Conservation (phyloP, 2,797 vertebrate genomes). For the Poeciliopsis gracilis region DNA sequence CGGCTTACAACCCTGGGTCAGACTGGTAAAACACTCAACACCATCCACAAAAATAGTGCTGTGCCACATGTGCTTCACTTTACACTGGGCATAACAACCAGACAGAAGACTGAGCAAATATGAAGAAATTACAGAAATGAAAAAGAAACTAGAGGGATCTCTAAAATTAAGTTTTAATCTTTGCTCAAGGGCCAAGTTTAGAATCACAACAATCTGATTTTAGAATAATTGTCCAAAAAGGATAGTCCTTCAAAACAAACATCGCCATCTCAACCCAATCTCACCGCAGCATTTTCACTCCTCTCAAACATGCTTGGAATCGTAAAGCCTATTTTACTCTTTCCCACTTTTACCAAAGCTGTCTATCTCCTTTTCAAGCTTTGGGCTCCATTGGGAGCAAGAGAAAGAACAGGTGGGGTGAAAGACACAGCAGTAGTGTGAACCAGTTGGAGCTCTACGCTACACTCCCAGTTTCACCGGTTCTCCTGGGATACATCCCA, state of each 20-base stretch:
- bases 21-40: slow-evolving; percentile 29
- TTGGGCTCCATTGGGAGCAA: slow-evolving; percentile 45
- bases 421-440: slow-evolving; percentile 27
- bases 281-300: slow-evolving; percentile 58
- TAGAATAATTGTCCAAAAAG: slow-evolving; percentile 49
- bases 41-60: slow-evolving; percentile 22
- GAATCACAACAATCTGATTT: slow-evolving; percentile 34
- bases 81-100: slow-evolving; percentile 17
- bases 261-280: slow-evolving; percentile 56
- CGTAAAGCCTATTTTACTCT: slow-evolving; percentile 54
- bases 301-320: slow-evolving; percentile 70
- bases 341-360: slow-evolving; percentile 44
- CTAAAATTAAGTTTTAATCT: slow-evolving; percentile 52
- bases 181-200: slow-evolving; percentile 54
- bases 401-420: slow-evolving; percentile 48
- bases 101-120: background rate
- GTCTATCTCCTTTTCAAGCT: slow-evolving; percentile 60
- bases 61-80: slow-evolving; percentile 9
- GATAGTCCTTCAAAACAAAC: slow-evolving; percentile 49
- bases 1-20: slow-evolving; percentile 25
- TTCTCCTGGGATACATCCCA: slow-evolving; percentile 82
- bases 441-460: slow-evolving; percentile 43
- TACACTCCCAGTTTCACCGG: slow-evolving; percentile 69
- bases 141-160: slow-evolving; percentile 15
- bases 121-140: background rate